Percentiles rank a stretch among this genome's conserved stretches.
These are phyloP conservation scores for Chelonus insularis DNA, from an alignment of 1,140 invertebrate species.

Conservation along the genomic window DNA sequence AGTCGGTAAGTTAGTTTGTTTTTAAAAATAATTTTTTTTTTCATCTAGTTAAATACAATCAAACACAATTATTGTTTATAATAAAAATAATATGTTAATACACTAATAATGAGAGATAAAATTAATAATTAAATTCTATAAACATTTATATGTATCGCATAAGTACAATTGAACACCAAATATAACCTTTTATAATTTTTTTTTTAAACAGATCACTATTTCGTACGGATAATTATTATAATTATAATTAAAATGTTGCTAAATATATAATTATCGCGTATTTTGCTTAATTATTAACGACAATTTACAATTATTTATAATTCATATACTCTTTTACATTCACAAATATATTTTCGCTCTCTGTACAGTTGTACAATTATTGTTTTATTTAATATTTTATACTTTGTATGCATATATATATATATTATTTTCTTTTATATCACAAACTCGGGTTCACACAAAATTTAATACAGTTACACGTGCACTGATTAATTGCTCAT, in stretches of 20 bases:
- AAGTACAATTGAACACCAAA: conserved; percentile 60
- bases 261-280: conserved; percentile 39
- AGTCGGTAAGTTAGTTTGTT: too few relatives aligned
- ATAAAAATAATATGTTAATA: too few relatives aligned
- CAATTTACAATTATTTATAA: conserved; percentile 16
- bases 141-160: conserved; percentile 58
- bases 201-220: conserved; percentile 35
- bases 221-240: conserved; percentile 27
- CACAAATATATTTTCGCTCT: conserved; percentile 45
- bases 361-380: too few relatives aligned
- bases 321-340: conserved; percentile 28
- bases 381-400: too few relatives aligned
- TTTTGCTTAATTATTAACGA: conserved; percentile 39
- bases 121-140: conserved; percentile 40
- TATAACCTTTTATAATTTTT: conserved; percentile 51
- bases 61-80: too few relatives aligned
- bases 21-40: too few relatives aligned
- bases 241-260: too few relatives aligned
- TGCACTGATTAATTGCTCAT: conserved; percentile 17
- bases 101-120: not conserved
- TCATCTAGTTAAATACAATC: too few relatives aligned
- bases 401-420: too few relatives aligned
- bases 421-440: too few relatives aligned
- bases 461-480: conserved; percentile 12
- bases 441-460: conserved; percentile 24